Conservation (phyloP, 2,888 invertebrate species). For the Margaritifera margaritifera region DNA sequence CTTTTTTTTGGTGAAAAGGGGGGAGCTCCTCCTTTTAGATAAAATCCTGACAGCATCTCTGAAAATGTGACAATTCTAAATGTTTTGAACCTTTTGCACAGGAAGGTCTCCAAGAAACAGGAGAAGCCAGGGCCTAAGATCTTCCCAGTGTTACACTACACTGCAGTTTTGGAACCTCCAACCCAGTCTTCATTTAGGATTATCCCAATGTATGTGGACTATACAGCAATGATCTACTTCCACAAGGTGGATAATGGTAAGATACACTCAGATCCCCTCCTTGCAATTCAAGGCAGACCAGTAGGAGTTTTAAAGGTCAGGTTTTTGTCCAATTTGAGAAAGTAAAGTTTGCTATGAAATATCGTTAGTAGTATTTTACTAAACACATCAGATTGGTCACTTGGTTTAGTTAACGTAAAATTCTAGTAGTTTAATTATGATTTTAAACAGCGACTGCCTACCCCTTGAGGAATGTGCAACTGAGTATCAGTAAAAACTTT, state of each 20-base stretch:
- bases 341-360: no score
- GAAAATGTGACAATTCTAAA: background rate
- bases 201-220: slow-evolving; percentile 74
- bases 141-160: slow-evolving; percentile 35
- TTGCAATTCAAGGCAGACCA: background rate
- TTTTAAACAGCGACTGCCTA: no score
- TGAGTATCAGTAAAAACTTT: no score
- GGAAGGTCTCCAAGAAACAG: slow-evolving; percentile 13
- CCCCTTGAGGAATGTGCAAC: no score
- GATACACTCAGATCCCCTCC: background rate
- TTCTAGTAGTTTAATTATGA: no score
- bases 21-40: no score
- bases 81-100: background rate
- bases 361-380: no score
- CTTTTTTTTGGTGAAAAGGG: background rate
- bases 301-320: no score
- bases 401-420: no score
- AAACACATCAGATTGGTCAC: no score
- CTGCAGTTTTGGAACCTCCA: slow-evolving; percentile 28
- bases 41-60: background rate
- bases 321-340: no score
- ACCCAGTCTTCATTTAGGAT: slow-evolving; percentile 35
- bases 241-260: slow-evolving; percentile 50
- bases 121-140: slow-evolving; percentile 11
- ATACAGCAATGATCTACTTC: slow-evolving; percentile 67